Evolutionary conservation across 2,113 vertebrate genomes (phyloP).

Genomic region (Lasiurus cinereus): DNA sequence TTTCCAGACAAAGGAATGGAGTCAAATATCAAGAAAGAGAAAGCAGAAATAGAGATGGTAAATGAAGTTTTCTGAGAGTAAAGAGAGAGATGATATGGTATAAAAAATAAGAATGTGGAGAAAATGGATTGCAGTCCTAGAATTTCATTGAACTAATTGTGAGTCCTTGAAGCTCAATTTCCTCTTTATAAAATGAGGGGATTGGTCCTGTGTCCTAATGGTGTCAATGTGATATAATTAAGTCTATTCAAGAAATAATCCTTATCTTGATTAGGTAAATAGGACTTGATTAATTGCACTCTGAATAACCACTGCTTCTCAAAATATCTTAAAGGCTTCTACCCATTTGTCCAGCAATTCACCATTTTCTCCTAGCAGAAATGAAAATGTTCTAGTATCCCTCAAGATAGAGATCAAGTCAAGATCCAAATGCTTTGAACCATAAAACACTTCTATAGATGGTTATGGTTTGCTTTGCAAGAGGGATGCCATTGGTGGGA

Average conservation of each 20-base stretch:
- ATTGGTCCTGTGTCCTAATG: constrained; percentile 74
- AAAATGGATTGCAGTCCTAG: constrained; percentile 58
- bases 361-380: constrained; percentile 52
- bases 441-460: constrained; percentile 72
- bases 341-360: constrained; percentile 34
- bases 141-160: constrained; percentile 71
- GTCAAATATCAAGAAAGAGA: neutral
- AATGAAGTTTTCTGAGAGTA: neutral
- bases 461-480: constrained; percentile 67
- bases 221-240: constrained; percentile 73
- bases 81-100: neutral
- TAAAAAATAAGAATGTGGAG: constrained; percentile 33
- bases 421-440: constrained; percentile 70
- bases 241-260: constrained; percentile 79
- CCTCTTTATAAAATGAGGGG: constrained; percentile 66
- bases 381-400: constrained; percentile 33
- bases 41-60: neutral
- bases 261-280: constrained; percentile 82
- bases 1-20: neutral
- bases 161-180: constrained; percentile 68
- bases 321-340: constrained; percentile 60
- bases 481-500: constrained; percentile 59
- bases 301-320: constrained; percentile 74
- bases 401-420: constrained; percentile 67
- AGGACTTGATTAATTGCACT: constrained; percentile 76